Conservation (phyloP, 2,113 vertebrate species). For the Platysteira castanea region DNA sequence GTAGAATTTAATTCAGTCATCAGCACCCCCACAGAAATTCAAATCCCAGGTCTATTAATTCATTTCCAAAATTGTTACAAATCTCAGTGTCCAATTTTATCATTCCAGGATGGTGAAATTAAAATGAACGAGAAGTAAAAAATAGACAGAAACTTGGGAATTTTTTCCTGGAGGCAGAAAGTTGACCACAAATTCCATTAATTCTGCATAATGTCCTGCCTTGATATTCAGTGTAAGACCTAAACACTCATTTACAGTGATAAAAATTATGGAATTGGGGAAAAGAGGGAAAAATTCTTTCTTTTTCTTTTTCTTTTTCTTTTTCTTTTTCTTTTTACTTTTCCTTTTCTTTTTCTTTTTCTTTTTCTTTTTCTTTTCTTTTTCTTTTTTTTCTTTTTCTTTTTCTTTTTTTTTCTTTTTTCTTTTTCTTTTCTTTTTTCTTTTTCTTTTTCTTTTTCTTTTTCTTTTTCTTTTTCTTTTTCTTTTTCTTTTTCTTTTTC, state of each 20-base stretch:
- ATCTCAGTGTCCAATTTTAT: background rate
- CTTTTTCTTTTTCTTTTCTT: no score
- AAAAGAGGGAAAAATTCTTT: background rate
- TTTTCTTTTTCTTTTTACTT: no score
- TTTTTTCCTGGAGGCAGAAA: background rate
- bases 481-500: no score
- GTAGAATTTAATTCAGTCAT: background rate
- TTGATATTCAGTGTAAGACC: background rate
- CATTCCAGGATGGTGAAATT: background rate
- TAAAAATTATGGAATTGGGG: background rate
- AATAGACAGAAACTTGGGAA: background rate
- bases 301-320: no score
- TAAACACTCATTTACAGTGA: background rate
- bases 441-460: no score
- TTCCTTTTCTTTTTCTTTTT: no score
- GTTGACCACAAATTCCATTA: background rate
- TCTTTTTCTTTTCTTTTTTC: no score
- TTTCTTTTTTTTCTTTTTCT: no score
- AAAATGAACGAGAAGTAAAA: background rate
- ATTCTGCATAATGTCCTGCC: background rate
- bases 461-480: no score
- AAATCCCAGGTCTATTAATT: background rate
- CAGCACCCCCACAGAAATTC: background rate
- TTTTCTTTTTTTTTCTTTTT: no score
- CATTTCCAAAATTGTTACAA: background rate